Conservation (phyloP, 2,113 vertebrate genomes). For the Thunnus maccoyii region DNA sequence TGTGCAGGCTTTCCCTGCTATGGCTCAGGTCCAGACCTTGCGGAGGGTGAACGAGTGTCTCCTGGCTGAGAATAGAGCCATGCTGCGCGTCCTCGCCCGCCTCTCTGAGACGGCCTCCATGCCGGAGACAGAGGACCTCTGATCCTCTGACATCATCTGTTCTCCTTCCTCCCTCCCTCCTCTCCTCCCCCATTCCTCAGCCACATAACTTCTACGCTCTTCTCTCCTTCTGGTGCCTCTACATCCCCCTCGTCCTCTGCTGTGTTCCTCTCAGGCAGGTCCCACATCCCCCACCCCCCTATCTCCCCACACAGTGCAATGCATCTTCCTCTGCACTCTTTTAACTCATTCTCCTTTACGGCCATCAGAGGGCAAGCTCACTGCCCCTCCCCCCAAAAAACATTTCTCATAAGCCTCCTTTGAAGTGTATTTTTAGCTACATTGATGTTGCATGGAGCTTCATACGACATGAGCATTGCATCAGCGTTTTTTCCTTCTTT, state of each 20-base stretch:
- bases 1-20: constrained; percentile 92
- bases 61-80: constrained; percentile 94
- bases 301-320: neutral
- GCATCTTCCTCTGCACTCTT: constrained; percentile 34
- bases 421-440: constrained; percentile 65
- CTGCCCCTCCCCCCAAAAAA: constrained; percentile 21
- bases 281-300: constrained; percentile 42
- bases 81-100: constrained; percentile 92
- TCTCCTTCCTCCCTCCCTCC: constrained; percentile 71
- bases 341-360: constrained; percentile 28
- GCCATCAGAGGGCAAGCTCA: constrained; percentile 23
- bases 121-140: constrained; percentile 93
- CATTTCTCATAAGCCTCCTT: constrained; percentile 41
- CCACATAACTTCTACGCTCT: constrained; percentile 78
- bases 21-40: constrained; percentile 92
- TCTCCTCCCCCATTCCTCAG: constrained; percentile 53
- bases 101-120: constrained; percentile 89
- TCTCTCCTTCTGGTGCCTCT: constrained; percentile 68
- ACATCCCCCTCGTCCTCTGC: constrained; percentile 58
- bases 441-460: constrained; percentile 28
- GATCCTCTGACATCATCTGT: constrained; percentile 81
- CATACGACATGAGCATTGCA: constrained; percentile 17
- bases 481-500: neutral
- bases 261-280: constrained; percentile 74
- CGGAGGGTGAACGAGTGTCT: constrained; percentile 92